Percentiles rank a stretch among this genome's conserved stretches.
These are phyloP conservation scores for Clepsis dumicolana DNA, from an alignment of 2,888 invertebrate species.

Conservation along the genomic window DNA sequence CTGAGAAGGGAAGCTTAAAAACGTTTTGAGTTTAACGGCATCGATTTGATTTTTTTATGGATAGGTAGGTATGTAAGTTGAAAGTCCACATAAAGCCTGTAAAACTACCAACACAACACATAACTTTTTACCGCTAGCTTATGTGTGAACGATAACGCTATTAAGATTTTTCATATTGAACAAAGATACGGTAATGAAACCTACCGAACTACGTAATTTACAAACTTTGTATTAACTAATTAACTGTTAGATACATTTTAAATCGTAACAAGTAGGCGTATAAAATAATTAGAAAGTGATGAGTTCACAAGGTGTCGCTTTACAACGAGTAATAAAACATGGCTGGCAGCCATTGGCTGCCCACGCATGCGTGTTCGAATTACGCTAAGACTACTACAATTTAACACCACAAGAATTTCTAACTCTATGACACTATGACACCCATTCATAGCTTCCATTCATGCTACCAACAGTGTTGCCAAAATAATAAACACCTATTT, in stretches of 20 bases:
- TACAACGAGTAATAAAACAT: conserved; percentile 21
- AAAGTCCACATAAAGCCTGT: too few relatives aligned
- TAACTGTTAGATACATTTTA: not conserved
- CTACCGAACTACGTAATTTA: not conserved
- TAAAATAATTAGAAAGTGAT: conserved; percentile 35
- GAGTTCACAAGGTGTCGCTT: conserved; percentile 22
- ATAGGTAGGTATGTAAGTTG: too few relatives aligned
- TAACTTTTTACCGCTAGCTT: too few relatives aligned
- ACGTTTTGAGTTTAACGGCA: too few relatives aligned
- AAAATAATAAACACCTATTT: conserved; percentile 63
- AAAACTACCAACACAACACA: too few relatives aligned
- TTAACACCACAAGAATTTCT: conserved; percentile 50
- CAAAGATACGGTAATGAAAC: too few relatives aligned
- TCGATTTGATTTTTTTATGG: too few relatives aligned
- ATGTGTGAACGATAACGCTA: too few relatives aligned
- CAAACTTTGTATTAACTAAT: not conserved
- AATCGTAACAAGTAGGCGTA: conserved; percentile 19
- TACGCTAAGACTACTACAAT: conserved; percentile 20
- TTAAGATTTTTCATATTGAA: too few relatives aligned
- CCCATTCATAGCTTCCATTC: conserved; percentile 57
- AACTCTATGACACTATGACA: conserved; percentile 38
- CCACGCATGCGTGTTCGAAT: conserved; percentile 8
- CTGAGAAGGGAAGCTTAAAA: too few relatives aligned
- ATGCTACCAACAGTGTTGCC: conserved; percentile 66
- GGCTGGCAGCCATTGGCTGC: too few relatives aligned